Percentiles rank a stretch among this genome's conserved stretches.
Conservation (phyloP, 1,140 invertebrate species). For the Drosophila melanica region DNA sequence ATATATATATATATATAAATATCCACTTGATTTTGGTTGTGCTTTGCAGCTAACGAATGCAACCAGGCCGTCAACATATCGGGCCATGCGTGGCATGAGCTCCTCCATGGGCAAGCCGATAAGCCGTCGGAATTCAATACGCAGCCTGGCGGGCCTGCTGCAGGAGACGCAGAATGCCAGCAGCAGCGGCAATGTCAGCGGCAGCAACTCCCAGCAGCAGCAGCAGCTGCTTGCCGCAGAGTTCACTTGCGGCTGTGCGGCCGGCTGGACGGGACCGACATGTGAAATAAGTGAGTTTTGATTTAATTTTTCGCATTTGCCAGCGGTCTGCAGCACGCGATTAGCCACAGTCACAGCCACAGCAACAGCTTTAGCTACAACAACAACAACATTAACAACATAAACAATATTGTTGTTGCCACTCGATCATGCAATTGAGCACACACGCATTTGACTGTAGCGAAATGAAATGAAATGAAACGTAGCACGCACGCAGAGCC, state of each 20-base stretch:
- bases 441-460: constrained; percentile 80
- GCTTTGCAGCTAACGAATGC: constrained; percentile 59
- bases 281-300: constrained; percentile 89
- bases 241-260: constrained; percentile 92
- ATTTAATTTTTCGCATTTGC: constrained; percentile 71
- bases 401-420: constrained; percentile 31
- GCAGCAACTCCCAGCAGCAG: constrained; percentile 35
- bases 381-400: constrained; percentile 1
- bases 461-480: constrained; percentile 83
- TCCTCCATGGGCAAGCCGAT: constrained; percentile 84
- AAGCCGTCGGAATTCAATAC: constrained; percentile 73
- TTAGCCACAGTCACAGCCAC: constrained; percentile 63
- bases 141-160: constrained; percentile 60
- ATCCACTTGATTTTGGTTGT: no score
- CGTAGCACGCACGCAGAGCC: constrained; percentile 67
- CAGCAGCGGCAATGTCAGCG: constrained; percentile 20
- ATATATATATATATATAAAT: no score
- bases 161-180: constrained; percentile 47
- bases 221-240: constrained; percentile 78
- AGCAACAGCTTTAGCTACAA: not conserved
- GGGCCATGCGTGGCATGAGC: constrained; percentile 84
- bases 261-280: constrained; percentile 92
- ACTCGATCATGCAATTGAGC: constrained; percentile 78
- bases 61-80: constrained; percentile 69
- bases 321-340: constrained; percentile 68